Evolutionary conservation across 2,888 invertebrate genomes (phyloP).

Genomic region (Conomelus anceps): DNA sequence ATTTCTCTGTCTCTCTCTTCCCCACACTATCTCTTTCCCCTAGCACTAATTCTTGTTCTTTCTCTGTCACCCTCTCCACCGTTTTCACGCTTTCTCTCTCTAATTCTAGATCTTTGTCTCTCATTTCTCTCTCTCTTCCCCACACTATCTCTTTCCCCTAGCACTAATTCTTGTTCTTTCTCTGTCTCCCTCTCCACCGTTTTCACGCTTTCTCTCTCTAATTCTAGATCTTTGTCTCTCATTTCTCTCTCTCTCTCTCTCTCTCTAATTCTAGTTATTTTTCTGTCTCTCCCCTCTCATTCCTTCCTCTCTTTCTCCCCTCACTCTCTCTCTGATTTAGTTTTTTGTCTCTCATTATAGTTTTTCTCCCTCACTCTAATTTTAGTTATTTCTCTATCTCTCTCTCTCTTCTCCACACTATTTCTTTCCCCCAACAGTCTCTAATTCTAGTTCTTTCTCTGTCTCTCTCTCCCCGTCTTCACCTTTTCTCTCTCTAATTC

Average conservation of each 20-base stretch:
- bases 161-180: neutral
- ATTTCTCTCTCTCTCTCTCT: neutral
- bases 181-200: neutral
- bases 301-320: neutral
- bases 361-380: neutral
- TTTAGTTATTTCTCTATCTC: slow-evolving; percentile 33
- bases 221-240: neutral
- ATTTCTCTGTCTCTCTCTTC: too few relatives aligned
- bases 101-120: too few relatives aligned
- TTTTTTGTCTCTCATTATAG: neutral
- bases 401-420: slow-evolving; percentile 28
- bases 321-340: neutral
- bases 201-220: too few relatives aligned
- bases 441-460: too few relatives aligned
- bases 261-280: neutral
- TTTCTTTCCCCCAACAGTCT: neutral
- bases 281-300: neutral
- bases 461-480: neutral
- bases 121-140: too few relatives aligned
- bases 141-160: too few relatives aligned
- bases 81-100: too few relatives aligned
- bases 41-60: too few relatives aligned
- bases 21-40: too few relatives aligned
- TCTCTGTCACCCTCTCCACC: too few relatives aligned
- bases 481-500: neutral